Evolutionary conservation across 2,888 invertebrate species (phyloP).

Genomic region (Melieria omissa): DNA sequence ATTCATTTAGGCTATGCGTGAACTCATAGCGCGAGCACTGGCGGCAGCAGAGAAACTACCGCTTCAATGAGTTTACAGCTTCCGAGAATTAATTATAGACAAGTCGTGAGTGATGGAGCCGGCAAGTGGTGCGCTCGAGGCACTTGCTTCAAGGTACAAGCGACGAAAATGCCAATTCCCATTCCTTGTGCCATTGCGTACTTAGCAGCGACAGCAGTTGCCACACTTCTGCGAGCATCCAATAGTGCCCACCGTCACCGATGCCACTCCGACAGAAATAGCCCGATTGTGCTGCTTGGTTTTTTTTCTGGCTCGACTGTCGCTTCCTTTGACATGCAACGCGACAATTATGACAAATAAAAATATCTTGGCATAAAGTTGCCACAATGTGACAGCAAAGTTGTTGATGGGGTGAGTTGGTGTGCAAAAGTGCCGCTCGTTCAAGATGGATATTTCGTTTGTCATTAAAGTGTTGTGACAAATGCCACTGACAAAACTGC

Average conservation of each 20-base stretch:
- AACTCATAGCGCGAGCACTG: too few species aligned
- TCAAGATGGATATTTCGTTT: conserved; percentile 32
- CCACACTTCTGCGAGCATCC: too few species aligned
- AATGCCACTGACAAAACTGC: conserved; percentile 50
- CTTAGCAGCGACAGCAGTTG: conserved; percentile 44
- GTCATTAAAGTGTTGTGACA: conserved; percentile 24
- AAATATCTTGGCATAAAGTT: conserved; percentile 47
- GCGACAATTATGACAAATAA: conserved; percentile 51
- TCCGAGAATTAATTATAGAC: conserved; percentile 50
- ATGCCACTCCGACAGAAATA: conserved; percentile 49
- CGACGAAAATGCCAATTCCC: conserved; percentile 56
- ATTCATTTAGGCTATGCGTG: too few species aligned
- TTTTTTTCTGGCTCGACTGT: background rate
- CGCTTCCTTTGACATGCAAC: conserved; percentile 29
- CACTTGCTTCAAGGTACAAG: background rate
- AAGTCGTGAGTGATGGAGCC: conserved; percentile 23
- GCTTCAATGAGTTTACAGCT: conserved; percentile 34
- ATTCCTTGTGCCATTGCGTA: background rate
- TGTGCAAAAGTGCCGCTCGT: conserved; percentile 43
- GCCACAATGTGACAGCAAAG: conserved; percentile 6
- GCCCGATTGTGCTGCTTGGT: conserved; percentile 22
- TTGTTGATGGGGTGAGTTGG: conserved; percentile 21
- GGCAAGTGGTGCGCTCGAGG: background rate
- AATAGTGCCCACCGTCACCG: too few species aligned
- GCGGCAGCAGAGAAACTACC: too few species aligned